Base-by-base conservation (phyloP, 2,888 invertebrate species). In the Thysanoteuthis rhombus region DNA sequence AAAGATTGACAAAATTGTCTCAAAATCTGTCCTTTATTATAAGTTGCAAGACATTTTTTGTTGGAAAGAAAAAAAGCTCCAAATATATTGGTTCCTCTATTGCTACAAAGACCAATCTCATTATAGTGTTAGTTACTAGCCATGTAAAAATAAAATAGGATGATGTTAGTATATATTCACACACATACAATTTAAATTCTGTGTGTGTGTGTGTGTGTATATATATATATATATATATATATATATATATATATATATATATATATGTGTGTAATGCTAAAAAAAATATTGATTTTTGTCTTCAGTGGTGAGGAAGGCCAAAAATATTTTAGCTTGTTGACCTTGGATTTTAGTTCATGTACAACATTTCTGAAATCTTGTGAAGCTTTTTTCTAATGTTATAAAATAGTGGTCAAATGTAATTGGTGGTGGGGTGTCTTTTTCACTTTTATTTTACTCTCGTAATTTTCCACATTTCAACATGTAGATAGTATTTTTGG, bases 191-290 rank as follows among this genome's bases (percentile, higher is more conserved):
- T 42, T 42, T 42, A 42, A 1, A 42, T 28, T 90, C 6, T 90
- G 22, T 36, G 12, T 90, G 39, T 38, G 22, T 36, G 39, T 10
- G 28, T 36, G 22, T 38, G n/a, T 38, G 22, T 38, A 36, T 36
- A 32, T 90, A 36, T 89, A 89, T 89, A 89, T 89, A 89, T 89
- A 89, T 89, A 36, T 89, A 89, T 89, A 89, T 89, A 89, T 89
- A 89, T 89, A 89, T 89, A 36, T 89, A 89, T 89, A 36, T 89
- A 89, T 89, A 90, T 36, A 32, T 32, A 28, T 58, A 58, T 8
- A 58, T 8, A 28, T 58, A n/a, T n/a, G n/a, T n/a, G n/a, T n/a
- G n/a, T n/a, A n/a, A n/a, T 58, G 25, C 32, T 42, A 42, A 42
- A 42, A n/a, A 45, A 45, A 22, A 22, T 52, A 16, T 75, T n/a